These are phyloP conservation scores for Cartodere bifasciata DNA, from an alignment of 2,888 invertebrate species.

Conservation along the genomic window DNA sequence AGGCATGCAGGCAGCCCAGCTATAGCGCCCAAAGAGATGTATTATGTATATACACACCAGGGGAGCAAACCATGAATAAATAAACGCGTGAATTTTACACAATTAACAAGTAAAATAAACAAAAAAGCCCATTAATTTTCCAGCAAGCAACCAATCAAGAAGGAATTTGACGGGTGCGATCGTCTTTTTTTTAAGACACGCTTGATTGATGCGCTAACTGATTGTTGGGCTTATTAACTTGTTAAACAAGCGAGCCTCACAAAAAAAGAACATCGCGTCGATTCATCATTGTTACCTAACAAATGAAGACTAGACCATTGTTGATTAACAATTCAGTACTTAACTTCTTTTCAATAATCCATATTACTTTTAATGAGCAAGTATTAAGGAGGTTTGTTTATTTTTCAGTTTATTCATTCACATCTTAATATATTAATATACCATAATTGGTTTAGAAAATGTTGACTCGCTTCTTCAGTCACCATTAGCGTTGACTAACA, in stretches of 20 bases:
- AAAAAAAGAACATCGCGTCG: constrained; percentile 21
- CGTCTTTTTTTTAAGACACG: constrained; percentile 14
- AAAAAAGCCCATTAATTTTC: constrained; percentile 35
- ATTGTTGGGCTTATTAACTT: constrained; percentile 37
- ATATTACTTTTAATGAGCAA: no score
- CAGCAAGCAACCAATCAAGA: constrained; percentile 34
- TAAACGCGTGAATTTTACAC: constrained; percentile 40
- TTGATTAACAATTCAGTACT: constrained; percentile 31
- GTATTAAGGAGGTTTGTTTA: no score
- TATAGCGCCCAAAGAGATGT: constrained; percentile 29
- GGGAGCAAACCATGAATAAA: constrained; percentile 37
- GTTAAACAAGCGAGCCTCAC: constrained; percentile 31
- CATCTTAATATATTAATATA: no score
- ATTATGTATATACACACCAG: constrained; percentile 32
- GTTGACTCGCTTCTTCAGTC: no score
- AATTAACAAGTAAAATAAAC: constrained; percentile 39
- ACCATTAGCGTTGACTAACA: no score
- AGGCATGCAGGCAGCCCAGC: no score
- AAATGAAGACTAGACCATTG: constrained; percentile 30
- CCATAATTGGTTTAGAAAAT: no score
- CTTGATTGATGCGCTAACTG: constrained; percentile 35
- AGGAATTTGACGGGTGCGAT: constrained; percentile 30
- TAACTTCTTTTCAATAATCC: constrained; percentile 22
- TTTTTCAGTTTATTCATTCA: no score
- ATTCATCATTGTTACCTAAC: constrained; percentile 31